Evolutionary conservation across 2,797 vertebrate species (phyloP).

Genomic region (Periparus ater): DNA sequence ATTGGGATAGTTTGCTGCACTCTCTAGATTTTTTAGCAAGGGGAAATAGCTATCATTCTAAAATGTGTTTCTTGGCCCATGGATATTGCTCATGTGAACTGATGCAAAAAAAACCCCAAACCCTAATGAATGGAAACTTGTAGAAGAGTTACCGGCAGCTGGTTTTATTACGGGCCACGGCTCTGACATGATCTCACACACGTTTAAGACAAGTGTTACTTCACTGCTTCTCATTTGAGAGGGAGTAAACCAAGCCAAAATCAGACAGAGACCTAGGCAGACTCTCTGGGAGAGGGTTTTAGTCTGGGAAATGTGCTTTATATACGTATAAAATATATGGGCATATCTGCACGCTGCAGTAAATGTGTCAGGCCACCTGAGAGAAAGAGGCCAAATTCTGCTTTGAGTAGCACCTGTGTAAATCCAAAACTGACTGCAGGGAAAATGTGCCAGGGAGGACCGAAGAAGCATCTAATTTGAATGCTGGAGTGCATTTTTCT

Average conservation of each 20-base stretch:
- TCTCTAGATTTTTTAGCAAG: constrained; percentile 50
- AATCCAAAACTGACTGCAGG: not conserved
- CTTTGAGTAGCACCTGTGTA: not conserved
- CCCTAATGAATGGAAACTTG: constrained; percentile 62
- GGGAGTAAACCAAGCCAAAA: constrained; percentile 41
- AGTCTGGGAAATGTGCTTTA: constrained; percentile 6
- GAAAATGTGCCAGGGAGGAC: not conserved
- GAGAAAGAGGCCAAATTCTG: not conserved
- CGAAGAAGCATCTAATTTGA: not conserved
- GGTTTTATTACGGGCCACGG: constrained; percentile 38
- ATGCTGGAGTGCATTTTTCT: not conserved
- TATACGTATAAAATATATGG: not conserved
- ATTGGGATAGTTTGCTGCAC: not conserved
- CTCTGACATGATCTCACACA: constrained; percentile 47
- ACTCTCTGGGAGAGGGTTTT: not conserved
- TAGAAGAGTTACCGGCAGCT: constrained; percentile 34
- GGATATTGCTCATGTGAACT: constrained; percentile 33
- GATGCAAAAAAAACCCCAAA: not conserved
- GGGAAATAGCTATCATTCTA: constrained; percentile 62
- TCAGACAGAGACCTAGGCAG: constrained; percentile 22
- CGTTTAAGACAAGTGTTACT: constrained; percentile 23
- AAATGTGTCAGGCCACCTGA: constrained; percentile 14
- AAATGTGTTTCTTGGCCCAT: constrained; percentile 58
- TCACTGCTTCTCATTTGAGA: constrained; percentile 30
- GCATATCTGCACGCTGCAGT: not conserved